phyloP scores from a whole-genome alignment of 2,888 invertebrate species.

The Mesoligia furuncula region DNA sequence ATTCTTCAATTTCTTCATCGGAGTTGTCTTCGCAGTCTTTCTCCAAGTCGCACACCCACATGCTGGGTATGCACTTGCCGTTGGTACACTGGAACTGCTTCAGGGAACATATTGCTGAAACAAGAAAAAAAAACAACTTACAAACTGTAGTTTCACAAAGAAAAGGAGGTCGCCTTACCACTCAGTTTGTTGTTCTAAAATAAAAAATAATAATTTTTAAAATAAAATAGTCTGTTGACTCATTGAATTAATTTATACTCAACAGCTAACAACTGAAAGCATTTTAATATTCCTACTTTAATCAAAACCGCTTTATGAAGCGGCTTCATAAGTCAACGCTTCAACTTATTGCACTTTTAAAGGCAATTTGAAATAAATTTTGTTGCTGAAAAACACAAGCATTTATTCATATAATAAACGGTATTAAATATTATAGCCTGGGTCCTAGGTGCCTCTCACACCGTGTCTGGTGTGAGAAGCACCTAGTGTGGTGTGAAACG shows the following conservation, averaged over 20 bases:
- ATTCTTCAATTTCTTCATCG: constrained; percentile 94
- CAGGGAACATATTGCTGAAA: constrained; percentile 90
- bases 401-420: constrained; percentile 6
- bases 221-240: neutral
- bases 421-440: neutral
- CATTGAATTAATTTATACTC: constrained; percentile 3
- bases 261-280: neutral
- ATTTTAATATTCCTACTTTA: constrained; percentile 19
- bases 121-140: constrained; percentile 55
- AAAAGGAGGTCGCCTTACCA: neutral
- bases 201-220: neutral
- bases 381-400: neutral
- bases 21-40: constrained; percentile 95
- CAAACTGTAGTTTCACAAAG: too few species aligned
- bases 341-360: constrained; percentile 8
- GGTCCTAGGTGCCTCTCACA: neutral
- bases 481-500: constrained; percentile 14
- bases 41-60: constrained; percentile 94
- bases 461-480: constrained; percentile 9
- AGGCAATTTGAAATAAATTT: constrained; percentile 9
- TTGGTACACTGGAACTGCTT: constrained; percentile 94
- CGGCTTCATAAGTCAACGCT: constrained; percentile 23
- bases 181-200: neutral
- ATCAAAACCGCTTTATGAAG: constrained; percentile 20
- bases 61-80: constrained; percentile 94